A percentile compares a stretch with the other conserved stretches of the same genome.
phyloP scores from a whole-genome alignment of 2,113 vertebrate species.

The Limnothrissa miodon region DNA sequence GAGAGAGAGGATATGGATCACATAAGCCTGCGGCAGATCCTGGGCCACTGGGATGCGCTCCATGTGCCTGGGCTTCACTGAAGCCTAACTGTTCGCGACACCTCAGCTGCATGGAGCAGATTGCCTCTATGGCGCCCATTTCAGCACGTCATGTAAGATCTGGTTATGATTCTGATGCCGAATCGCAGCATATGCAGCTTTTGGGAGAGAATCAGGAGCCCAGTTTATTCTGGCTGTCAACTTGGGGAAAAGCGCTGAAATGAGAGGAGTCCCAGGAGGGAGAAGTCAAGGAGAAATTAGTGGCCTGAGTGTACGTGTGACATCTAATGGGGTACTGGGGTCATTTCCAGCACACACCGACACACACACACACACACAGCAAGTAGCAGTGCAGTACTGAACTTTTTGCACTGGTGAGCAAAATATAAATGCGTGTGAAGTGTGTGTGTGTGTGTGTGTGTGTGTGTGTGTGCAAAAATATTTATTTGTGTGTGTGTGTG shows the following conservation, averaged over 20 bases:
- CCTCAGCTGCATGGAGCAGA: conserved; percentile 16
- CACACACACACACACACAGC: background rate
- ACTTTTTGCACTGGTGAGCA: conserved; percentile 13
- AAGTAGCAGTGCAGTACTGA: background rate
- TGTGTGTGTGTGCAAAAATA: background rate
- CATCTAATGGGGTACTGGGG: conserved; percentile 15
- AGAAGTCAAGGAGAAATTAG: conserved; percentile 1
- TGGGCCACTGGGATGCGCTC: background rate
- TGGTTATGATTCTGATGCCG: conserved; percentile 9
- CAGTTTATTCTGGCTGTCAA: conserved; percentile 18
- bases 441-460: background rate
- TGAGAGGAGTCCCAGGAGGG: background rate
- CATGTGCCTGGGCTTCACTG: conserved; percentile 2
- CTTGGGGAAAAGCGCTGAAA: background rate
- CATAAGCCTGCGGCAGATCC: background rate
- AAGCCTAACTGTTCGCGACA: conserved; percentile 8
- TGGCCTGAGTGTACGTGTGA: background rate
- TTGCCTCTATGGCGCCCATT: background rate
- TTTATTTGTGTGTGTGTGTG: background rate
- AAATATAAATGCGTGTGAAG: background rate
- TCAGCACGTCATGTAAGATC: conserved; percentile 3
- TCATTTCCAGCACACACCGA: background rate
- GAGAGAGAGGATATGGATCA: background rate
- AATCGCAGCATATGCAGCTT: conserved; percentile 15
- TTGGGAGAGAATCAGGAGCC: conserved; percentile 1